Evolutionary conservation across 2,888 invertebrate species (phyloP), one percentile per base, ranked within the genome.

Genomic region (Cybosia mesomella): DNA sequence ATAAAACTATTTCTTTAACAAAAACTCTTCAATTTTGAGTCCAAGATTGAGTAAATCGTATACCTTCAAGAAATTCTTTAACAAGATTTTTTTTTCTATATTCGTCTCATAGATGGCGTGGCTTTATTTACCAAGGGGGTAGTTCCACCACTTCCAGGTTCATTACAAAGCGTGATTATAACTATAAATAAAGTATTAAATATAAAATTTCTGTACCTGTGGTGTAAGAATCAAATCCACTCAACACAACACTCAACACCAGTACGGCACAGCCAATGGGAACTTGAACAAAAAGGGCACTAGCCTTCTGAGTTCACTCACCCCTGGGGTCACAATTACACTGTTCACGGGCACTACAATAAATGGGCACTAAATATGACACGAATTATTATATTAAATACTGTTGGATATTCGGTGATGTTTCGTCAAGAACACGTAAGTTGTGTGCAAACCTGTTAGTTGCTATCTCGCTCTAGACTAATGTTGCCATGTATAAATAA

Each of bases 261-360:
- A 63, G 66, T 66, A 70, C 49, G 43, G 43, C 49, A 70, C 70
- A 67, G 57, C 66, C 70, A 70, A 64, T 70, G 53, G 32, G 66
- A 64, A 66, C 28, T 60, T 64, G 36, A 3, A 36, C 28, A 49
- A 74, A 85, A 87, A 89, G 88, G 90, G 90, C 87, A 88, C 85
- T 81, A 87, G 88, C 89, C 91, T 89, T 85, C 76, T 34, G 87
- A 91, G 92, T 92, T 92, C 92, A 92, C 85, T 92, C 89, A 92
- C 92, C 92, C 89, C 83, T 69, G 67, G 71, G 55, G 77, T 79
- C 81, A 75, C 74, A 67, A 61, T 69, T 60, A 77, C 83, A 85
- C 85, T 86, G 77, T 80, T 77, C 88, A 88, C 88, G 87, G 81
- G 81, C 85, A 81, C 86, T 78, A 53, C 0, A 60, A 49, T 57